Evolutionary conservation across 2,113 vertebrate species (phyloP).

Genomic region (Stomatorhinus ivindoensis): DNA sequence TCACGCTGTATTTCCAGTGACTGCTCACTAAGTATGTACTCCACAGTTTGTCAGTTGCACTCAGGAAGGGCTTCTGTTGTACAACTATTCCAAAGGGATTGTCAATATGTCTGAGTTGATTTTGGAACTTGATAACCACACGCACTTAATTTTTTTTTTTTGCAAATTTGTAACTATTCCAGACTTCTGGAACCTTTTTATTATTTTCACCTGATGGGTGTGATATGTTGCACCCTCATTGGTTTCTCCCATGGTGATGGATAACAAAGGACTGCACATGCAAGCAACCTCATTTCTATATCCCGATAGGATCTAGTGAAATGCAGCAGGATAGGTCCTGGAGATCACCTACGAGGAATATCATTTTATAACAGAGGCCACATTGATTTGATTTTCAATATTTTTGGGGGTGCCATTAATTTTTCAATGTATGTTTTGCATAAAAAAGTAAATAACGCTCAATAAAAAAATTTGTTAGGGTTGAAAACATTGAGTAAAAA

Average conservation of each 20-base stretch:
- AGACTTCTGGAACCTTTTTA: neutral
- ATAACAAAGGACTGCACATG: neutral
- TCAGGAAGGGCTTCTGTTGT: neutral
- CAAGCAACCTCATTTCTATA: neutral
- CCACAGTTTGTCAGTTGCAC: neutral
- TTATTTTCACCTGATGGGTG: neutral
- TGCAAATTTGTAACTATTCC: neutral
- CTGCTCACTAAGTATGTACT: neutral
- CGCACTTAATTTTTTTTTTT: neutral
- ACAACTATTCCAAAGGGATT: neutral
- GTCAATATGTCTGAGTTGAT: neutral
- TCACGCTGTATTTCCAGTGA: neutral
- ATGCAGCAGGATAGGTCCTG: neutral
- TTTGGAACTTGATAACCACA: neutral
- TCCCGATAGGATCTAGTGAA: neutral
- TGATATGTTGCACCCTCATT: neutral
- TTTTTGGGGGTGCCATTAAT: neutral
- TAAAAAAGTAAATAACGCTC: neutral
- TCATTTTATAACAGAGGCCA: neutral
- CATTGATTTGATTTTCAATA: neutral
- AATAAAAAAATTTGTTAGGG: neutral
- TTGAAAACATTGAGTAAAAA: neutral
- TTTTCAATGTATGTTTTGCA: neutral
- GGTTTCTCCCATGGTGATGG: neutral
- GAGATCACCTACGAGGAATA: neutral